These are phyloP conservation scores for Caenorhabditis uteleia DNA, from an alignment of 2,888 invertebrate species.

Conservation along the genomic window DNA sequence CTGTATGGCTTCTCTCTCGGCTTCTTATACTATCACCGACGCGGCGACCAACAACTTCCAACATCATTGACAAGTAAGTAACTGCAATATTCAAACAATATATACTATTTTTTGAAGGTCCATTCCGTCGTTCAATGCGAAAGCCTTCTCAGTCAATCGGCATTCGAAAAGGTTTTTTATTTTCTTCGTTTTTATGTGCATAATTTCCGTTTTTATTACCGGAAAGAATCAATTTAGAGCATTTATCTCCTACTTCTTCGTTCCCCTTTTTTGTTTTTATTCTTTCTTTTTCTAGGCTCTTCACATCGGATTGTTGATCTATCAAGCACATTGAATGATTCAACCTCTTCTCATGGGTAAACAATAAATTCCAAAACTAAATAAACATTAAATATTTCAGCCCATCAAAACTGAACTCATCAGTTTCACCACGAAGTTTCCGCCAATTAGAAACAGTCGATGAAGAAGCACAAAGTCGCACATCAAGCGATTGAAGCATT, in stretches of 20 bases:
- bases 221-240: conserved; percentile 32
- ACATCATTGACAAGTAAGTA: too few relatives aligned
- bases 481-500: conserved; percentile 18
- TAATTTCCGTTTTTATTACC: conserved; percentile 7
- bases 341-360: too few relatives aligned
- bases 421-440: conserved; percentile 14
- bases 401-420: conserved; percentile 4
- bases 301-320: too few relatives aligned
- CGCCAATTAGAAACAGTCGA: conserved; percentile 33
- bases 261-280: background rate
- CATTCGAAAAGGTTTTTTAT: too few relatives aligned
- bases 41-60: too few relatives aligned
- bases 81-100: too few relatives aligned
- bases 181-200: too few relatives aligned
- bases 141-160: too few relatives aligned
- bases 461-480: conserved; percentile 29
- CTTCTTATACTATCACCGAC: conserved; percentile 18
- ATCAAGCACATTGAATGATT: too few relatives aligned
- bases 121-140: too few relatives aligned
- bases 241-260: conserved; percentile 14
- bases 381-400: conserved; percentile 3
- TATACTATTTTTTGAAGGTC: too few relatives aligned
- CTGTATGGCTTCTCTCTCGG: conserved; percentile 26
- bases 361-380: background rate
- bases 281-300: too few relatives aligned